Evolutionary conservation across 2,113 vertebrate species (phyloP).

Genomic region (Beaufortia kweichowensis): DNA sequence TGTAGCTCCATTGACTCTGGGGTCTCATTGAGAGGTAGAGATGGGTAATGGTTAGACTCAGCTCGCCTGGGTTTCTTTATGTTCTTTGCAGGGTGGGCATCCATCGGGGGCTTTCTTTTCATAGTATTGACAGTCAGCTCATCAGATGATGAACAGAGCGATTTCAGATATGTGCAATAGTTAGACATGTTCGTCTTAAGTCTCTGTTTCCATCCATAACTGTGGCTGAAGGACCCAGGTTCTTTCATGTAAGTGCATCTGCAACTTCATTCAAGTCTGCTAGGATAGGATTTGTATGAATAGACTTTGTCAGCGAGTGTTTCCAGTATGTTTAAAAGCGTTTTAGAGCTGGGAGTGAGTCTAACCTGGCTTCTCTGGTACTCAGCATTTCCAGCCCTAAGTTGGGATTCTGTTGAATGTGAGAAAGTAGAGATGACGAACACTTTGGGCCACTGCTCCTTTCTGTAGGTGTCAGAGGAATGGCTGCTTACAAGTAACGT

Average conservation of each 20-base stretch:
- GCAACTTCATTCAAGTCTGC: conserved; percentile 44
- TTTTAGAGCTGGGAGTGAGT: conserved; percentile 30
- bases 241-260: conserved; percentile 45
- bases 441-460: too few relatives aligned
- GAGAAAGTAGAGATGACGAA: too few relatives aligned
- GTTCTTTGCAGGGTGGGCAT: conserved; percentile 40
- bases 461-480: too few relatives aligned
- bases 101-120: conserved; percentile 32
- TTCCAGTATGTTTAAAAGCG: conserved; percentile 40
- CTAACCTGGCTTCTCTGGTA: background rate
- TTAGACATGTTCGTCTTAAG: conserved; percentile 51
- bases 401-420: too few relatives aligned
- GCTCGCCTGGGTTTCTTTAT: conserved; percentile 5
- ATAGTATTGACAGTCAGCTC: conserved; percentile 41
- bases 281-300: conserved; percentile 34
- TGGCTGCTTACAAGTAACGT: too few relatives aligned
- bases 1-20: conserved; percentile 25
- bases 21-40: background rate
- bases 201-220: conserved; percentile 44
- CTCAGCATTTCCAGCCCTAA: too few relatives aligned
- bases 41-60: conserved; percentile 34
- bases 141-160: conserved; percentile 26
- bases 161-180: conserved; percentile 31
- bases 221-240: conserved; percentile 41
- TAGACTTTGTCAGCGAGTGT: conserved; percentile 40